Conservation (phyloP, 2,888 invertebrate genomes). For the Yponomeuta malinellus region DNA sequence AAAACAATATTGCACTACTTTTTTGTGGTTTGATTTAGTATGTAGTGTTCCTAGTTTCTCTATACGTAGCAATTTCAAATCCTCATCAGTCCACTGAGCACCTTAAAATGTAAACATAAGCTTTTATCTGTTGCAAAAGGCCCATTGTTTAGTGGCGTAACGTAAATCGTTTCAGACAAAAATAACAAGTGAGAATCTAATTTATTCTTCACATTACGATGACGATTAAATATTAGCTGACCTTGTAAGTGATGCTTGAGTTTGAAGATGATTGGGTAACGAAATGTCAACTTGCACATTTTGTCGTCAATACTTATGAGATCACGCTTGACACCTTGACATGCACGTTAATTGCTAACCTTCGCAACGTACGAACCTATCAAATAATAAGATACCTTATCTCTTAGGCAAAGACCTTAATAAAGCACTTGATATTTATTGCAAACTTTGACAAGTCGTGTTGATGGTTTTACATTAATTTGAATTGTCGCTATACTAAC, state of each 20-base stretch:
- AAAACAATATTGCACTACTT: too few relatives aligned
- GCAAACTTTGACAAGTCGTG: background rate
- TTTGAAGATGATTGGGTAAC: constrained; percentile 38
- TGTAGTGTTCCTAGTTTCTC: background rate
- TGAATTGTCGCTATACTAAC: background rate
- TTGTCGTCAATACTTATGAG: background rate
- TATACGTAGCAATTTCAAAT: background rate
- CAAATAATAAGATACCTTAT: constrained; percentile 34
- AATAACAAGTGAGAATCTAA: constrained; percentile 33
- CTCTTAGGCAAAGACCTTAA: background rate
- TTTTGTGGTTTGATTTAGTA: background rate
- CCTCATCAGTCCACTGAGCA: background rate
- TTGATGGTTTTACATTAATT: background rate
- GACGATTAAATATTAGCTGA: constrained; percentile 48
- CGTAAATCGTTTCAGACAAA: constrained; percentile 29
- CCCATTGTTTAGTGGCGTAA: constrained; percentile 26
- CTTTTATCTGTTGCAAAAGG: constrained; percentile 5
- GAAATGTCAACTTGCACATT: constrained; percentile 38
- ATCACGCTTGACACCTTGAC: background rate
- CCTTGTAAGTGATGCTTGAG: constrained; percentile 40
- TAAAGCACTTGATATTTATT: constrained; percentile 24
- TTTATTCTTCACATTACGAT: constrained; percentile 26
- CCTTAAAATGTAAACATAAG: background rate
- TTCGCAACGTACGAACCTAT: background rate
- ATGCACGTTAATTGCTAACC: background rate